A percentile compares a stretch with the other conserved stretches of the same genome.
Conservation (phyloP, 2,888 invertebrate species). For the Metallyticus violacea region DNA sequence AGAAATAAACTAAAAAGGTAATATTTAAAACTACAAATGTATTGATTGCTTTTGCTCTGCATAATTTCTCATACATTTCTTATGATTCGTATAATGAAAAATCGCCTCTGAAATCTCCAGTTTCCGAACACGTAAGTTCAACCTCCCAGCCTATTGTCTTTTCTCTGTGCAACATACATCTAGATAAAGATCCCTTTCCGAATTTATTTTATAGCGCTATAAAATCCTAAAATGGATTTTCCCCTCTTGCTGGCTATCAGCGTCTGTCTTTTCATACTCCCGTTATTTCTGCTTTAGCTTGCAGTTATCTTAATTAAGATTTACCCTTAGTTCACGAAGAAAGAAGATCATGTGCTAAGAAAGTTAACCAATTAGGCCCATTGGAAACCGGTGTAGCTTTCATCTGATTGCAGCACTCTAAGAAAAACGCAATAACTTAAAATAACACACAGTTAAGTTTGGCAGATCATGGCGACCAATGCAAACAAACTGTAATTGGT, state of each 20-base stretch:
- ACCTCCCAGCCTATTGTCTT: neutral
- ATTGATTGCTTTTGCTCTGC: neutral
- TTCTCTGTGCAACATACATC: neutral
- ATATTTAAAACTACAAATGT: too few relatives aligned
- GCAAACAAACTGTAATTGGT: too few relatives aligned
- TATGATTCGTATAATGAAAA: neutral
- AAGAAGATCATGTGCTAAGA: too few relatives aligned
- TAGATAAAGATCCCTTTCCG: neutral
- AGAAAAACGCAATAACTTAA: too few relatives aligned
- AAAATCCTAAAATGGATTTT: neutral
- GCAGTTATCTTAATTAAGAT: neutral
- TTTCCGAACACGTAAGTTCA: neutral
- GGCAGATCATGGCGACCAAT: too few relatives aligned
- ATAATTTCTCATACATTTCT: neutral
- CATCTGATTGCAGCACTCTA: too few relatives aligned
- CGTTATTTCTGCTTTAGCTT: neutral
- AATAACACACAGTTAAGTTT: too few relatives aligned
- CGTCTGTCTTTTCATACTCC: neutral
- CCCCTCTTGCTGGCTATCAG: neutral
- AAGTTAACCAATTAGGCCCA: too few relatives aligned
- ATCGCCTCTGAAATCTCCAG: too few relatives aligned
- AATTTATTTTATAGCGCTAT: neutral
- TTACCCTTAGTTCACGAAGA: neutral
- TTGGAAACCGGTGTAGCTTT: too few relatives aligned
- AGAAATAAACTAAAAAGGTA: too few relatives aligned